Conservation (phyloP, 2,888 invertebrate genomes). For the Agrochola lota region DNA sequence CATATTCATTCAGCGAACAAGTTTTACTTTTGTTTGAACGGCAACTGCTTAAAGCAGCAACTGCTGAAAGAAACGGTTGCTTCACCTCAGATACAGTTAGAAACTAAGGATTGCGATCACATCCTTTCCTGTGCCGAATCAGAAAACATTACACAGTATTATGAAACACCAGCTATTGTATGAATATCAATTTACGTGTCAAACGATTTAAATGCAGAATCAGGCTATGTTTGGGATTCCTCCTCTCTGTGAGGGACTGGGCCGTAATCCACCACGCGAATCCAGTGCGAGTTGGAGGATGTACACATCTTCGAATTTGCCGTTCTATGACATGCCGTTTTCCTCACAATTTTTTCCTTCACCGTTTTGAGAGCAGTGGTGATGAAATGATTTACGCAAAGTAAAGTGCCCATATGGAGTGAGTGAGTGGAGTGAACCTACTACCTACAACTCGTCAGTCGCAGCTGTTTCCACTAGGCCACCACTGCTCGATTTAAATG, state of each 20-base stretch:
- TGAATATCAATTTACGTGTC: slow-evolving; percentile 39
- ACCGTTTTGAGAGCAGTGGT: not conserved
- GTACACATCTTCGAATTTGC: not conserved
- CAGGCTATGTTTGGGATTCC: not conserved
- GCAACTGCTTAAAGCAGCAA: slow-evolving; percentile 46
- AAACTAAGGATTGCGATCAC: slow-evolving; percentile 67
- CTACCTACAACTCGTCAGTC: not conserved
- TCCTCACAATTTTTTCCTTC: not conserved
- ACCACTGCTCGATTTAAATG: not conserved
- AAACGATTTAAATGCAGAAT: slow-evolving; percentile 12
- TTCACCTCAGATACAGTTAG: slow-evolving; percentile 56
- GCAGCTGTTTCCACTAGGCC: not conserved
- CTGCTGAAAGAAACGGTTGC: slow-evolving; percentile 49
- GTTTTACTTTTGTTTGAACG: slow-evolving; percentile 38
- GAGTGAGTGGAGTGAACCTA: no score
- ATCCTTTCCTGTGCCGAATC: slow-evolving; percentile 60
- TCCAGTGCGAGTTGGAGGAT: not conserved
- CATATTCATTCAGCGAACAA: slow-evolving; percentile 43
- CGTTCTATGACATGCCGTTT: not conserved
- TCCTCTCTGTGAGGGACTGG: not conserved
- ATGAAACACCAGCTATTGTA: slow-evolving; percentile 23
- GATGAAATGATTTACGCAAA: not conserved
- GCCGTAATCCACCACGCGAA: not conserved
- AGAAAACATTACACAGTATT: slow-evolving; percentile 54
- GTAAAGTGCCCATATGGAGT: not conserved